Evolutionary conservation across 2,888 invertebrate species (phyloP), one percentile per base, ranked within the genome.

Genomic region (Pammene fasciana): DNA sequence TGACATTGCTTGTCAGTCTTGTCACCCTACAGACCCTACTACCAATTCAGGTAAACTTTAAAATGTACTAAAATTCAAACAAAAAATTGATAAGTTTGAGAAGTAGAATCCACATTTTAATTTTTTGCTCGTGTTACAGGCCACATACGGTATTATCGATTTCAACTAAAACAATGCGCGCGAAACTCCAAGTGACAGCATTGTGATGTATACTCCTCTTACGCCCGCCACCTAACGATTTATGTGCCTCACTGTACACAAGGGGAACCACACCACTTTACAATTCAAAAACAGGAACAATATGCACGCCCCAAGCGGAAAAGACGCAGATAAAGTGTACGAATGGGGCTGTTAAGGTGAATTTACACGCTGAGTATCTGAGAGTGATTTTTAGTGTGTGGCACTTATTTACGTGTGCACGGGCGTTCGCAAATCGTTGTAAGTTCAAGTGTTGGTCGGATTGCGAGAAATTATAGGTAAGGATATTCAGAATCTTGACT

Each of bases 281-380:
- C 71, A 71, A 71, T 71, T 65, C 68, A 68, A 71, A 71, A 68
- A 71, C 64, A 71, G 48, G 70, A 54, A 65, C 70, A 70, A 65
- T 70, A 60, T 70, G 70, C 60, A 59, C 70, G 70, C 60, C 65
- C 68, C 70, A 65, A 48, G 65, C 60, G 70, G 65, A 65, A 70
- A 70, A 65, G 65, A 60, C 60, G 65, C 46, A 60, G 70, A 70
- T 65, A 70, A 70, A 70, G 60, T 14, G 65, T 56, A 66, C 41
- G 45, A 41, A 64, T 52, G 52, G 65, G 65, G 70, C 60, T 54
- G 65, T 70, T 60, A 70, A 70, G 70, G 70, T 70, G 38, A 59
- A 70, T 70, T 70, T 65, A 65, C 65, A 65, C 60, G 65, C 55
- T 26, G 65, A 60, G 70, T 59, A 54, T 65, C 13, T 59, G 54